Evolutionary conservation across 1,140 invertebrate species (phyloP), one percentile per base, ranked within the genome.

Genomic region (Oncopodura yosiiana): DNA sequence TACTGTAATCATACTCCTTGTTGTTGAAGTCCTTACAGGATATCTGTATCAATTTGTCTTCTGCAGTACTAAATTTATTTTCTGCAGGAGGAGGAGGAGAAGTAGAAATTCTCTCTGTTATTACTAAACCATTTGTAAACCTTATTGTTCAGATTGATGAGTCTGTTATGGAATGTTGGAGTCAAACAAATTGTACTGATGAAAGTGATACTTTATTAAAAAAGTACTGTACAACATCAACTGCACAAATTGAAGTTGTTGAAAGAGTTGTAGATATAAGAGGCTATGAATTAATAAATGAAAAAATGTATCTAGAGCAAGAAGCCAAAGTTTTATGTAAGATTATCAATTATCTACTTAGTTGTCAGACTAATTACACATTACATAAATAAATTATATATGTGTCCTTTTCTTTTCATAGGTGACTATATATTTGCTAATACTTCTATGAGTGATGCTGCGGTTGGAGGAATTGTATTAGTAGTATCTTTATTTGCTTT

Each of bases 41-140:
- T 75, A 70, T 57, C 53, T 77, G 29, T 71, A 70, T 41, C 58
- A n/a, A 60, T 18, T 21, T 73, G 14, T 74, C 75, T 0, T 46
- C 34, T 2, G 61, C 53, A 8, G 65, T 75, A 5, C 66, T 74
- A 3, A 39, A 65, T 3, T 56, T 58, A 18, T 45, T 69, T 5
- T 60, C 72, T 24, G 60, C 62, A 49, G 46, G 41, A 58, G 71
- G 44, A 21, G 41, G 60, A 70, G 58, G 65, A 65, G 58, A 67
- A 61, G 45, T 64, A 70, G 66, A 77, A 48, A 61, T 76, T 16
- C 58, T 78, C 18, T 73, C 72, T 46, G 65, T 67, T 24, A 53
- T 77, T 3, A 78, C 75, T 0, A 70, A 74, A 53, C 76, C 76
- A 1, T 68, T 77, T 43, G 75, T 73, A 14, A 65, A 69, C 14